Percentiles rank a stretch among this genome's conserved stretches.
Conservation (phyloP, 2,888 invertebrate species). For the Amorpha juglandis region DNA sequence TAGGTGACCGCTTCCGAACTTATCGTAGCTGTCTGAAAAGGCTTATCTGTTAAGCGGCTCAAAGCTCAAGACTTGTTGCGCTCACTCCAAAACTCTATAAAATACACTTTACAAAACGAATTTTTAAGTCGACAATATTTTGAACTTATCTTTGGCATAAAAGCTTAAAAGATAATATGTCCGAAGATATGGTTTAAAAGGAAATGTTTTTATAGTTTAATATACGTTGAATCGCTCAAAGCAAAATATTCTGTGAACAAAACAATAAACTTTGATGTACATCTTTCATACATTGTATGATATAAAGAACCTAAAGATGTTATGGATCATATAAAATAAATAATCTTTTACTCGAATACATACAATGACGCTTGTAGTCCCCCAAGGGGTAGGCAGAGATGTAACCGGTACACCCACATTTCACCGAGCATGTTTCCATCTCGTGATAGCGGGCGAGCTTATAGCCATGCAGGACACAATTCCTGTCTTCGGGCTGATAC, state of each 20-base stretch:
- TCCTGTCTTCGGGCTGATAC: too few species aligned
- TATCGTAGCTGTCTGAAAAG: slow-evolving; percentile 34
- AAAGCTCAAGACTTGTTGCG: slow-evolving; percentile 47
- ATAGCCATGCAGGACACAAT: too few species aligned
- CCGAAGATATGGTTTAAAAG: background rate
- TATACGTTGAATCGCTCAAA: background rate
- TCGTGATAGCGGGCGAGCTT: too few species aligned
- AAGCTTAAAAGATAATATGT: background rate
- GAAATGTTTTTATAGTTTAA: background rate
- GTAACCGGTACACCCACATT: too few species aligned
- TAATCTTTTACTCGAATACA: too few species aligned
- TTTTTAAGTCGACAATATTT: slow-evolving; percentile 12
- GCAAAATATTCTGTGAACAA: background rate
- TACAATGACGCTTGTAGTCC: too few species aligned
- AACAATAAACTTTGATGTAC: background rate
- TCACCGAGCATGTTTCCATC: too few species aligned
- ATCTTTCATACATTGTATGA: background rate
- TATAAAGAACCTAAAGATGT: background rate
- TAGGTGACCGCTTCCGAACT: slow-evolving; percentile 33
- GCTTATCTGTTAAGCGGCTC: slow-evolving; percentile 46
- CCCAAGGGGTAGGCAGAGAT: too few species aligned
- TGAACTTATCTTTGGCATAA: background rate
- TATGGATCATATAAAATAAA: too few species aligned
- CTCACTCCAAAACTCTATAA: slow-evolving; percentile 26
- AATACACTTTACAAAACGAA: slow-evolving; percentile 14